Evolutionary conservation across 2,888 invertebrate genomes (phyloP).

Genomic region (Limnephilus rhombicus): DNA sequence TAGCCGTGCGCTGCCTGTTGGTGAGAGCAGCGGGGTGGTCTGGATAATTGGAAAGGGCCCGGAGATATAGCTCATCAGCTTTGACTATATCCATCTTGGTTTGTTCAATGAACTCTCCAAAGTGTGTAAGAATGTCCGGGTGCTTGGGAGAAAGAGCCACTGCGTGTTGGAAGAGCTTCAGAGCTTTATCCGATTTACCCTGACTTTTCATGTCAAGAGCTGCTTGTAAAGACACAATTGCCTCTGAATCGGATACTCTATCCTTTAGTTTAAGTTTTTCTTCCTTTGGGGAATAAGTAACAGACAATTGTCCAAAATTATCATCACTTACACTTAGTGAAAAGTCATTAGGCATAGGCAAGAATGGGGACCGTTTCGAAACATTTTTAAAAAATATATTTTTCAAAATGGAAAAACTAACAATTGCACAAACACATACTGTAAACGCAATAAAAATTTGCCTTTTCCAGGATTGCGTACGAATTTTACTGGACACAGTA

Average conservation of each 20-base stretch:
- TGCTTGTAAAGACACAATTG: slow-evolving; percentile 89
- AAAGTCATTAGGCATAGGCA: slow-evolving; percentile 56
- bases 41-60: slow-evolving; percentile 90
- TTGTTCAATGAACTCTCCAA: slow-evolving; percentile 95
- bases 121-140: slow-evolving; percentile 94
- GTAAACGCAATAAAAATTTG: slow-evolving; percentile 46
- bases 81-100: slow-evolving; percentile 89
- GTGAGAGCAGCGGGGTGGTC: slow-evolving; percentile 87
- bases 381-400: slow-evolving; percentile 16
- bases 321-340: slow-evolving; percentile 50
- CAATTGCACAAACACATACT: slow-evolving; percentile 42
- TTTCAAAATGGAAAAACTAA: slow-evolving; percentile 35
- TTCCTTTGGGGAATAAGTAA: slow-evolving; percentile 3
- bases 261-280: slow-evolving; percentile 32
- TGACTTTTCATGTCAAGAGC: slow-evolving; percentile 90
- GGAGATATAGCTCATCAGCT: slow-evolving; percentile 94
- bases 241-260: slow-evolving; percentile 81
- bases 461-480: slow-evolving; percentile 15
- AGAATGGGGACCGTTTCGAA: slow-evolving; percentile 45
- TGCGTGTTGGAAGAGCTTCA: slow-evolving; percentile 93
- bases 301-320: slow-evolving; percentile 40
- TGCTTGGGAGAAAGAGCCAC: slow-evolving; percentile 93
- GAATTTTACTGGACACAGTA: slow-evolving; percentile 4
- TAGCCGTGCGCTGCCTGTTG: slow-evolving; percentile 91
- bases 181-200: slow-evolving; percentile 91